phyloP scores from a whole-genome alignment of 2,797 vertebrate genomes.

The Delichon dasypus region DNA sequence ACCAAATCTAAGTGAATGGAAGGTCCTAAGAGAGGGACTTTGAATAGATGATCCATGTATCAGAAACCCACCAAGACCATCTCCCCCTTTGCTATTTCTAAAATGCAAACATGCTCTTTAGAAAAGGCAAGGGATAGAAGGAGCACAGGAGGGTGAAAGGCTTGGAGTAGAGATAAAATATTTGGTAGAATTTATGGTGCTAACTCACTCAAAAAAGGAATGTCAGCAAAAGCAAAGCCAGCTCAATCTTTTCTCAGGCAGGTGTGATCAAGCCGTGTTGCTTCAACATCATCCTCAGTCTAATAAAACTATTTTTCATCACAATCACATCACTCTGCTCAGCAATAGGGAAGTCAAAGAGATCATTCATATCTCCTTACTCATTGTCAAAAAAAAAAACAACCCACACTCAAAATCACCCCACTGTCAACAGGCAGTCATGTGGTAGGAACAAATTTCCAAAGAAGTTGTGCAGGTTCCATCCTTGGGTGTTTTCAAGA shows the following conservation, averaged over 20 bases:
- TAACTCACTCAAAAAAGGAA: neutral
- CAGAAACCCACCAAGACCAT: neutral
- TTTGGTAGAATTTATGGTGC: neutral
- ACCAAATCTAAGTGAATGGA: neutral
- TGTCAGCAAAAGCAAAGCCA: neutral
- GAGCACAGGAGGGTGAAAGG: neutral
- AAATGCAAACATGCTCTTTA: neutral
- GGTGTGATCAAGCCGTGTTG: rapidly evolving
- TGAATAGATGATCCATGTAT: neutral
- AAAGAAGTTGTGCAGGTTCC: neutral
- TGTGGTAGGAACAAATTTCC: neutral
- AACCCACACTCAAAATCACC: neutral
- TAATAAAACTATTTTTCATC: neutral
- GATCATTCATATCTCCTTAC: neutral
- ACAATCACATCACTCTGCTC: neutral
- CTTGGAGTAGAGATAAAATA: neutral
- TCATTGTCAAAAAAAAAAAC: neutral
- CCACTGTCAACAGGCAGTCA: neutral
- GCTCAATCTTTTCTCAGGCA: neutral
- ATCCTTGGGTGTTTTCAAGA: neutral
- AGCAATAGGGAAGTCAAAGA: neutral
- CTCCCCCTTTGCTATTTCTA: neutral
- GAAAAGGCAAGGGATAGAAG: neutral
- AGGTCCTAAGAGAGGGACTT: neutral
- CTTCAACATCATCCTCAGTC: neutral